Base-by-base conservation (phyloP, 2,888 invertebrate genomes). In the Archips xylosteana region DNA sequence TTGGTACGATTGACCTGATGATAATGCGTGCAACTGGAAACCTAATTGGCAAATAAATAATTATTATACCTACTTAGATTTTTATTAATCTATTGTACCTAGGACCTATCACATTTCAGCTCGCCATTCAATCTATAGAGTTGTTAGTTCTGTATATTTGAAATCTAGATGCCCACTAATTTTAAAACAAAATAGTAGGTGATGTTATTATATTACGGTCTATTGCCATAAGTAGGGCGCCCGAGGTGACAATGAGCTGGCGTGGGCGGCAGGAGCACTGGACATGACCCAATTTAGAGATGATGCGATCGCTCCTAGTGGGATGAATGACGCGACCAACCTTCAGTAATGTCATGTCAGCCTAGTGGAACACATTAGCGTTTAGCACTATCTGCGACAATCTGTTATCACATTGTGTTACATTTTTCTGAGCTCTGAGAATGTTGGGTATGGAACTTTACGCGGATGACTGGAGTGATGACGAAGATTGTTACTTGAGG, bases 241-340 rank as follows among this genome's bases (percentile, higher is more conserved):
- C 75, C 72, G 45, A 54, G 57, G 68, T 64, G 71, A 59, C 42
- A 61, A 64, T 39, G 42, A 63, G 59, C 36, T 10, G 32, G 70
- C 63, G 81, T 79, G 65, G 78, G 78, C 74, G 47, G 78, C 54
- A 71, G 66, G 39, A 64, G 62, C 59, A 42, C 47, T 70, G 64
- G 64, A 59, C 59, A 75, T 74, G 79, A 77, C 76, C 79, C 78
- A 80, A 81, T 83, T 86, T 76, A 79, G 80, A 76, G 82, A 80
- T 80, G 85, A 85, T 80, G 79, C 72, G 68, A 60, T 74, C 47
- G 12, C 12, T 47, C 61, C 45, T 67, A 65, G 75, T 70, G 32
- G 65, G 74, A 79, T 78, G 80, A 81, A 82, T 79, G 79, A 66
- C 69, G 42, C 15, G 49, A 42, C 42, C 81, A 81, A 77, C 84